Base-by-base conservation (phyloP, 2,888 invertebrate species). In the Limnephilus marmoratus region DNA sequence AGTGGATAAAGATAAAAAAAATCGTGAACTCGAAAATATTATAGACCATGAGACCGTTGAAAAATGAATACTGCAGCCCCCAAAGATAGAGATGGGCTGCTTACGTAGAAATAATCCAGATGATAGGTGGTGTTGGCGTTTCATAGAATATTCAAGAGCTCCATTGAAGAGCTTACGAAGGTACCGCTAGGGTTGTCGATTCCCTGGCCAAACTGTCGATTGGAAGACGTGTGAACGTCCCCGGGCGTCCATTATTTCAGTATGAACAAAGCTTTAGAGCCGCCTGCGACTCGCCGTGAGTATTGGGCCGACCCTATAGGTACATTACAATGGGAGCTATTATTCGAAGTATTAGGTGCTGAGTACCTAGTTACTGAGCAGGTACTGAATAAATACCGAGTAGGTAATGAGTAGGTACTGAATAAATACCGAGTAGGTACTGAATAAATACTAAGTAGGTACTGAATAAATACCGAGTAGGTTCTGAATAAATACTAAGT, bases 211-310 rank as follows among this genome's bases (percentile, higher is more conserved):
- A 41, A 83, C 83, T 34, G 83, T 83, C 83, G 83, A 83, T 83
- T 18, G 15, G 24, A 37, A 29, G 41, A 86, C 86, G 86, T 86
- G 86, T 86, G 86, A 86, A 86, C 41, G 45, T 41, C 86, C 86
- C 45, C 29, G 86, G 86, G 41, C 29, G 45, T 41, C n/a, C 49
- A 86, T 86, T 45, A 37, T 86, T 49, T 45, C 45, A 13, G 86
- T 86, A 41, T n/a, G 86, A 86, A 86, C 86, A 86, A 86, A 86
- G 86, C 86, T 41, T 45, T 41, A 45, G 29, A 45, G 86, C 86
- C 86, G 86, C 86, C 15, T 83, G n/a, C 13, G 83, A 34, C 83
- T 34, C 24, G 31, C 24, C 34, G 13, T 83, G 24, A 7, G 83
- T 83, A 37, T n/a, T 68, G 68, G 24, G n/a, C 68, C 18, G 68